Conservation (phyloP, 2,113 vertebrate species). For the Larimichthys polyactis region DNA sequence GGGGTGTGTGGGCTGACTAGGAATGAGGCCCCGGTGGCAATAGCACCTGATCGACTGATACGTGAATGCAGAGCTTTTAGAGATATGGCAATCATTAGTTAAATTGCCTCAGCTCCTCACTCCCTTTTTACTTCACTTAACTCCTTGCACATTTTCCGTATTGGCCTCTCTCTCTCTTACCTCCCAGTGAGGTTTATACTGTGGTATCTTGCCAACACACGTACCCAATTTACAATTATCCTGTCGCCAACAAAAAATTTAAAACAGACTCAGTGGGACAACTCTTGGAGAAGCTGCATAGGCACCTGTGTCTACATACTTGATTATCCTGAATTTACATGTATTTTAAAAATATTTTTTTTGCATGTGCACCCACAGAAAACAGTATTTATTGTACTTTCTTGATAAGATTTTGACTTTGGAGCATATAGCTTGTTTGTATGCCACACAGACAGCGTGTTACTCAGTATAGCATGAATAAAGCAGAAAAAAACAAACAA, state of each 20-base stretch:
- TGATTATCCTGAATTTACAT: conserved; percentile 2
- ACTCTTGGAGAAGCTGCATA: neutral
- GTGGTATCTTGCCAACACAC: conserved; percentile 25
- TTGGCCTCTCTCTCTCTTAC: neutral
- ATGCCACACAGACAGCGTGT: neutral
- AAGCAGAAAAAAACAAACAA: neutral
- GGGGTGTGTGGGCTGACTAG: conserved; percentile 34
- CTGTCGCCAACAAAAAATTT: conserved; percentile 3
- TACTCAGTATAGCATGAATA: neutral
- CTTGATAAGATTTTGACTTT: neutral
- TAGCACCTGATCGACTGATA: conserved; percentile 63
- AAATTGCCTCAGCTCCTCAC: conserved; percentile 59
- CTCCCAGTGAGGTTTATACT: conserved; percentile 32
- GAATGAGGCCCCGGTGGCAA: conserved; percentile 48
- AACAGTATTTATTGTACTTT: neutral
- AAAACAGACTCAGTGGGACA: conserved; percentile 17
- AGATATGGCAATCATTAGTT: conserved; percentile 65
- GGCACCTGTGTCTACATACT: neutral
- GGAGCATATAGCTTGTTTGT: neutral
- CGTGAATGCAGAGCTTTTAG: conserved; percentile 45
- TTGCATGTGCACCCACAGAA: neutral
- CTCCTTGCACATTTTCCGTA: conserved; percentile 31
- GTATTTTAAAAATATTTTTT: neutral
- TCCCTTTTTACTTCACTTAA: conserved; percentile 56
- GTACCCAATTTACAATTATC: conserved; percentile 18